A percentile compares a stretch with the other conserved stretches of the same genome.
Evolutionary conservation across 37 sponge, comb jelly and placozoan species (phyloP).

Genomic region (Theonella swinhoei): DNA sequence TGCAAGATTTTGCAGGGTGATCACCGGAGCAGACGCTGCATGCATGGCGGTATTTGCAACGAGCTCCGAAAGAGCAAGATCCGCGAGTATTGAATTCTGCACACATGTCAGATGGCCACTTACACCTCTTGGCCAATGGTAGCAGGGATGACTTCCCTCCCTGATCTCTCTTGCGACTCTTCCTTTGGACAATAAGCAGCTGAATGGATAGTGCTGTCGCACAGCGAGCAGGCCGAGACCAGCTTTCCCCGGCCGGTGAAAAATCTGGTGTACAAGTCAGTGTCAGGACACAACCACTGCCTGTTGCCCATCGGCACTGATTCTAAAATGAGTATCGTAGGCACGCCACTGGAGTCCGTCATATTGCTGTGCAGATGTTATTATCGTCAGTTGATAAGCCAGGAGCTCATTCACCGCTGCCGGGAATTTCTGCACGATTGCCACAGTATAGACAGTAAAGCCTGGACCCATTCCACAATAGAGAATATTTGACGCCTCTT

Average conservation of each 20-base stretch:
- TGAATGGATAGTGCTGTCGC: too few relatives aligned
- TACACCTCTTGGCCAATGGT: neutral
- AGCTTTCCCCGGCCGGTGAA: too few relatives aligned
- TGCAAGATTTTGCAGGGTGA: neutral
- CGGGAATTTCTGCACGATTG: slow-evolving; percentile 10
- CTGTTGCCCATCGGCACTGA: slow-evolving; percentile 9
- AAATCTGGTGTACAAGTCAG: neutral
- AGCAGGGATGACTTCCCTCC: too few relatives aligned
- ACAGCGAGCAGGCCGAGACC: too few relatives aligned
- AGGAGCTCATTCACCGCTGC: slow-evolving; percentile 19
- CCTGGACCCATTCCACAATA: slow-evolving; percentile 20
- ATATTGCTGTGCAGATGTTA: neutral
- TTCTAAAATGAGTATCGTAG: slow-evolving; percentile 25
- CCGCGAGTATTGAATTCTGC: neutral
- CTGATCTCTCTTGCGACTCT: neutral
- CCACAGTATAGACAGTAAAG: slow-evolving; percentile 14
- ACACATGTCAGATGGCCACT: neutral
- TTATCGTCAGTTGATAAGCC: slow-evolving; percentile 15
- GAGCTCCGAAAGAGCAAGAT: neutral
- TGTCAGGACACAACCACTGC: slow-evolving; percentile 17
- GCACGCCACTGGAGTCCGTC: slow-evolving; percentile 6
- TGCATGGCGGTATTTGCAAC: neutral
- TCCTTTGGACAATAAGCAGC: neutral
- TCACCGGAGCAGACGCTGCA: neutral
- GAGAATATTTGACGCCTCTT: neutral